Conservation (phyloP, 2,797 vertebrate species). For the Sorex maritimensis region DNA sequence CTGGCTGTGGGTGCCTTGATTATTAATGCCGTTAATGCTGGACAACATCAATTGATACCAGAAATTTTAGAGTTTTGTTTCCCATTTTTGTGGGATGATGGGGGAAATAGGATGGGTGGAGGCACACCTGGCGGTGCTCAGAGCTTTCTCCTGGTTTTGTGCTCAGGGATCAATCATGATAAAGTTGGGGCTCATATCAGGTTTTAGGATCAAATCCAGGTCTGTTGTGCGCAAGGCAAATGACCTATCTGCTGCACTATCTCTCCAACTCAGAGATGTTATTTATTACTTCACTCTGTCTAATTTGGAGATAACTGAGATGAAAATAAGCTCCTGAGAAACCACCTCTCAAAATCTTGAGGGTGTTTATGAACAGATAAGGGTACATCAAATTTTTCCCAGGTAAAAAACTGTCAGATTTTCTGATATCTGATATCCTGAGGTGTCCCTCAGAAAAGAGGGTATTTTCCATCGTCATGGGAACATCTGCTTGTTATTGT, state of each 20-base stretch:
- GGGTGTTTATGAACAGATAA: conserved; percentile 71
- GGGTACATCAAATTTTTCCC: neutral
- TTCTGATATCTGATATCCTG: neutral
- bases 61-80: neutral
- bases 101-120: too few relatives aligned
- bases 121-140: neutral
- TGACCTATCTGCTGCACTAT: too few relatives aligned
- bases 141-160: too few relatives aligned
- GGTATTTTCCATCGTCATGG: conserved; percentile 27
- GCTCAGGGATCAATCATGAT: too few relatives aligned
- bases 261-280: conserved; percentile 53
- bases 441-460: conserved; percentile 40
- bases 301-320: conserved; percentile 83
- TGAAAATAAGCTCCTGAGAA: conserved; percentile 77
- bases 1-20: conserved; percentile 61
- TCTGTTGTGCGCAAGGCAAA: too few relatives aligned
- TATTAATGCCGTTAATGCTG: conserved; percentile 44
- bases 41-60: conserved; percentile 42
- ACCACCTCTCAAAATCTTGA: conserved; percentile 67
- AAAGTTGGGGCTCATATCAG: too few relatives aligned
- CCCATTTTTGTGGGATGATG: too few relatives aligned
- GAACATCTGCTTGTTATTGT: conserved; percentile 55
- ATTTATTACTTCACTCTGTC: conserved; percentile 78
- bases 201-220: too few relatives aligned
- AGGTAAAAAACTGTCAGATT: conserved; percentile 46